These are phyloP conservation scores for Henicopernis longicauda DNA, from an alignment of 2,113 vertebrate genomes.

Conservation along the genomic window DNA sequence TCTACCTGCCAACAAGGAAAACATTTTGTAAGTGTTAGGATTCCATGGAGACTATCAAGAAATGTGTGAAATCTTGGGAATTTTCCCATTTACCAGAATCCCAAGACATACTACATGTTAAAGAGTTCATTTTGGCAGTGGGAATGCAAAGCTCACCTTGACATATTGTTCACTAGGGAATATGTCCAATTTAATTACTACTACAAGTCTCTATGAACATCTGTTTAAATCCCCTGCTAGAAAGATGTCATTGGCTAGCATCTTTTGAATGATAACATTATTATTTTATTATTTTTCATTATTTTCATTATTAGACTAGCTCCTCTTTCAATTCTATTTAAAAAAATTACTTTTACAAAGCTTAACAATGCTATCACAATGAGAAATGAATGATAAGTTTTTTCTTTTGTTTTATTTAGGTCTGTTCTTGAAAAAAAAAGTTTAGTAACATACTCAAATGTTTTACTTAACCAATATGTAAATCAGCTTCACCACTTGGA, in stretches of 20 bases:
- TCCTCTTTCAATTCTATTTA: background rate
- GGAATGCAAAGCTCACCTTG: background rate
- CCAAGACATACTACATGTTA: background rate
- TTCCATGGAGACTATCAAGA: background rate
- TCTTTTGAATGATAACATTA: background rate
- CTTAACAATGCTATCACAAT: background rate
- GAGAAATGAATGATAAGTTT: background rate
- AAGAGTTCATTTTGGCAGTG: background rate
- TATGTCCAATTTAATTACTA: background rate
- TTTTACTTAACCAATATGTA: background rate
- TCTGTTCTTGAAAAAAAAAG: background rate
- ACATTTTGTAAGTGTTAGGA: slow-evolving; percentile 23
- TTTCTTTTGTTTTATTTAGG: background rate
- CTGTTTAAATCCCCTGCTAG: background rate
- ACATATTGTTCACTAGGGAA: background rate
- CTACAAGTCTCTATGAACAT: background rate
- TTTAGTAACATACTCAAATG: background rate
- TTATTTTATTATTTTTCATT: background rate
- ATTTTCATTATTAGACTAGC: background rate
- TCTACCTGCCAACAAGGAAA: slow-evolving; percentile 80
- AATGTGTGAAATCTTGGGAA: background rate
- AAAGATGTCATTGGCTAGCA: background rate
- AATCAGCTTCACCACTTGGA: background rate
- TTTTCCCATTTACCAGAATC: background rate
- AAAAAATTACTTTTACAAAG: background rate